Percentiles rank a stretch among this genome's conserved stretches.
phyloP scores from a whole-genome alignment of 2,797 vertebrate genomes.

The Brachyalestes nurse region DNA sequence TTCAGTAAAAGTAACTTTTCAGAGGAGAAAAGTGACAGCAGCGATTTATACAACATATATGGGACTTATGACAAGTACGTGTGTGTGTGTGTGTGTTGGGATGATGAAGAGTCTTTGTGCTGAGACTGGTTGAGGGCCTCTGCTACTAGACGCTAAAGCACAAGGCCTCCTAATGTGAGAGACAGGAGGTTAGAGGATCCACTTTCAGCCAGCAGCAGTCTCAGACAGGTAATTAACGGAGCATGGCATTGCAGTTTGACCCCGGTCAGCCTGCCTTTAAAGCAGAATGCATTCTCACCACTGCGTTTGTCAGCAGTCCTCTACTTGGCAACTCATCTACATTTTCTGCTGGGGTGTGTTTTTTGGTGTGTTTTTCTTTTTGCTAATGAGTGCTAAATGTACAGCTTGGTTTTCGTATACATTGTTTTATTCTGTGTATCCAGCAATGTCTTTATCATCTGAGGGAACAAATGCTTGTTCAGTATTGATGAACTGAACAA shows the following conservation, averaged over 20 bases:
- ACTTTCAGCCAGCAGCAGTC: conserved; percentile 47
- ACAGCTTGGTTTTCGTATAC: not conserved
- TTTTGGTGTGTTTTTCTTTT: conserved; percentile 19
- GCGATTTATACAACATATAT: too few species aligned
- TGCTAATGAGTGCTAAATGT: not conserved
- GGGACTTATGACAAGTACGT: not conserved
- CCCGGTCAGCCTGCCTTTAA: conserved; percentile 38
- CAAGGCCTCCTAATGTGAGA: conserved; percentile 52
- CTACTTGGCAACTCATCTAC: conserved; percentile 29
- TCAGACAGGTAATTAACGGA: conserved; percentile 57
- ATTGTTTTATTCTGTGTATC: not conserved
- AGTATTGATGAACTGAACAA: not conserved
- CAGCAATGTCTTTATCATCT: not conserved
- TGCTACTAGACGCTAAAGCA: conserved; percentile 28
- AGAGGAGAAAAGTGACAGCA: too few species aligned
- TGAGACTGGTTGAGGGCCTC: conserved; percentile 29
- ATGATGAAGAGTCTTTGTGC: not conserved
- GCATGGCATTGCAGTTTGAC: conserved; percentile 52
- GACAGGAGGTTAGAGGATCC: conserved; percentile 56
- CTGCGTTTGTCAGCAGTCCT: conserved; percentile 28
- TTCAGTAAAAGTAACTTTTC: too few species aligned
- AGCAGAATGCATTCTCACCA: conserved; percentile 42
- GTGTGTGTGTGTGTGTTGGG: not conserved
- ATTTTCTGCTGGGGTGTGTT: conserved; percentile 11
- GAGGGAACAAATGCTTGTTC: not conserved